A percentile compares a stretch with the other conserved stretches of the same genome.
Evolutionary conservation across 2,797 vertebrate species (phyloP).

Genomic region (Sus cebifrons): DNA sequence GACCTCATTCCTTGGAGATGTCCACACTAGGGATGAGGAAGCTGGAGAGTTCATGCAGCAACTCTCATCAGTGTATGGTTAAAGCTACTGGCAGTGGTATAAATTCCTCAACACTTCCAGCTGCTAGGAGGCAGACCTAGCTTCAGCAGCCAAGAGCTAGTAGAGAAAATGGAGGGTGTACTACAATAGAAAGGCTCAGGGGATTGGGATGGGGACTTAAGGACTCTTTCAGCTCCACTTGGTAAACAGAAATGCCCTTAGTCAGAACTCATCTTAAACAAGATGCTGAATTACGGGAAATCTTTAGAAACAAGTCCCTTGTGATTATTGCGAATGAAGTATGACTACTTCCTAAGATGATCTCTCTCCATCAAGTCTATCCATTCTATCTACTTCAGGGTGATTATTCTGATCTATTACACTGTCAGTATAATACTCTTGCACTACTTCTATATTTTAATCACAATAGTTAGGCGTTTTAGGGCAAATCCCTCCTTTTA

Average conservation of each 20-base stretch:
- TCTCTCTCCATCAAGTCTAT: neutral
- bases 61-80: neutral
- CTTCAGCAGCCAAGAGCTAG: neutral
- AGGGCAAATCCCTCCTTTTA: neutral
- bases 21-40: neutral
- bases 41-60: neutral
- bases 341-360: neutral
- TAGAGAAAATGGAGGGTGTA: no score
- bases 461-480: neutral
- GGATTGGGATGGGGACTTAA: neutral
- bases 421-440: neutral
- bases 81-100: neutral
- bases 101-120: neutral
- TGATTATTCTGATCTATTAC: neutral
- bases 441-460: neutral
- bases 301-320: neutral
- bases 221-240: neutral
- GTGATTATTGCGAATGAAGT: neutral
- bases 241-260: neutral
- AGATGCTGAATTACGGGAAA: constrained; percentile 14
- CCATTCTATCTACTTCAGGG: neutral
- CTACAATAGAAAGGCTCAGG: neutral
- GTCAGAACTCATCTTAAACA: neutral
- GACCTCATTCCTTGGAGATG: neutral
- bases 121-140: neutral